Conservation (phyloP, 2,113 vertebrate genomes). For the Antechinus flavipes region DNA sequence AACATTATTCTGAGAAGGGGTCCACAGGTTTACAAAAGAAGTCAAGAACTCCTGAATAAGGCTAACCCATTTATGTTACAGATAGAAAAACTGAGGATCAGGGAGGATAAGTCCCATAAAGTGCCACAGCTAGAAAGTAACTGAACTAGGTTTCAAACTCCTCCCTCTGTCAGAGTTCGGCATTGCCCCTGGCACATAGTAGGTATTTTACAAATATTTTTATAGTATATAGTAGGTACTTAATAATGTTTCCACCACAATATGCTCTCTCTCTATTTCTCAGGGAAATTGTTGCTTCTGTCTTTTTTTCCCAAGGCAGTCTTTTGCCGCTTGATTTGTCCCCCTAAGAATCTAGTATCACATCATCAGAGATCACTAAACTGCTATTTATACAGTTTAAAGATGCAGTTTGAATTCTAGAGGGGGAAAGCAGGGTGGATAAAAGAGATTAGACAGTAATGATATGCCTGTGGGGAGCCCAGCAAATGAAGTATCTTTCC, state of each 20-base stretch:
- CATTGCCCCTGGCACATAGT: not conserved
- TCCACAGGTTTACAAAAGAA: not conserved
- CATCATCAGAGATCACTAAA: conserved; percentile 47
- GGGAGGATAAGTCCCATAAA: not conserved
- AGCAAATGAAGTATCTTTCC: conserved; percentile 71
- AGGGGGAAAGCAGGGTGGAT: conserved; percentile 69
- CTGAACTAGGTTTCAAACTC: not conserved
- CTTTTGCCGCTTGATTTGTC: conserved; percentile 62
- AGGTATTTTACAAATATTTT: not conserved
- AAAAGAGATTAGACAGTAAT: conserved; percentile 78
- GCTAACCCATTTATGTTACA: not conserved
- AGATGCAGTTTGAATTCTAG: conserved; percentile 76
- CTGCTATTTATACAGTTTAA: conserved; percentile 74
- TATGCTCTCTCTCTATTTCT: not conserved
- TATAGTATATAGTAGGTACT: no score
- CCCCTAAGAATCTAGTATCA: conserved; percentile 51
- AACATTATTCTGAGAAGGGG: not conserved
- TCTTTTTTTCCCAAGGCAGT: conserved; percentile 34
- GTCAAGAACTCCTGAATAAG: not conserved
- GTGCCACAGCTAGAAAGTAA: not conserved
- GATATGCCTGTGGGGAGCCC: conserved; percentile 69
- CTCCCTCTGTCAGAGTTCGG: not conserved
- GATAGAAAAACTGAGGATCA: not conserved
- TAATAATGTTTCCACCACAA: not conserved
- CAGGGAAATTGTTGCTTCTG: not conserved